Evolutionary conservation across 2,113 vertebrate species (phyloP).

Genomic region (Megalops atlanticus): DNA sequence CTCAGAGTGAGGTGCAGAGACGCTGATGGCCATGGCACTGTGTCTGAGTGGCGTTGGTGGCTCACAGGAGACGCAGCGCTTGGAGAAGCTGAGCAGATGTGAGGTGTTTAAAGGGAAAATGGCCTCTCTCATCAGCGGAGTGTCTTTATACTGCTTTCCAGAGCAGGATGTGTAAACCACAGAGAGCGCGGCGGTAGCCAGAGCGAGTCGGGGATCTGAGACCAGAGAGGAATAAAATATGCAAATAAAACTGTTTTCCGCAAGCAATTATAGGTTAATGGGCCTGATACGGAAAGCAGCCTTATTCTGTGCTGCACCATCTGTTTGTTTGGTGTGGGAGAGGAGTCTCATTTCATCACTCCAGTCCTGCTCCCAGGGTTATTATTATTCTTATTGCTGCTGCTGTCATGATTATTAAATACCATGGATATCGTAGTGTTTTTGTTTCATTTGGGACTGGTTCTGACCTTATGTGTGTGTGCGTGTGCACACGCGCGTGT

Average conservation of each 20-base stretch:
- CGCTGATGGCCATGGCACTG: too few relatives aligned
- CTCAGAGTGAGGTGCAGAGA: too few relatives aligned
- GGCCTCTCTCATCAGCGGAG: background rate
- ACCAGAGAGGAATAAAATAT: constrained; percentile 5
- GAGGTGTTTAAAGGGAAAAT: background rate
- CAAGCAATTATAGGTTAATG: constrained; percentile 30
- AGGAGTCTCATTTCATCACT: background rate
- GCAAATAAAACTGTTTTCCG: constrained; percentile 20
- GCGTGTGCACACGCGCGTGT: background rate
- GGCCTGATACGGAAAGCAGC: constrained; percentile 20
- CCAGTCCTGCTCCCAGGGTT: background rate
- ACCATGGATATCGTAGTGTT: background rate
- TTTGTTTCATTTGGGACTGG: background rate
- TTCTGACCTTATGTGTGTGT: background rate
- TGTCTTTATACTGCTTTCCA: constrained; percentile 21
- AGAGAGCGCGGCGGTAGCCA: background rate
- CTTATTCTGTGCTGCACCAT: constrained; percentile 26
- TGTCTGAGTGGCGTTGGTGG: background rate
- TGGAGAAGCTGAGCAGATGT: background rate
- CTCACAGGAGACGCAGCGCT: too few relatives aligned
- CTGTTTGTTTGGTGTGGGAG: constrained; percentile 21
- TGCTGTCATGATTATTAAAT: background rate
- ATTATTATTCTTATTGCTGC: background rate
- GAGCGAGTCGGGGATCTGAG: background rate
- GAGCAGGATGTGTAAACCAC: constrained; percentile 4